phyloP scores from a whole-genome alignment of 2,797 vertebrate species.

The Anguilla marmorata region DNA sequence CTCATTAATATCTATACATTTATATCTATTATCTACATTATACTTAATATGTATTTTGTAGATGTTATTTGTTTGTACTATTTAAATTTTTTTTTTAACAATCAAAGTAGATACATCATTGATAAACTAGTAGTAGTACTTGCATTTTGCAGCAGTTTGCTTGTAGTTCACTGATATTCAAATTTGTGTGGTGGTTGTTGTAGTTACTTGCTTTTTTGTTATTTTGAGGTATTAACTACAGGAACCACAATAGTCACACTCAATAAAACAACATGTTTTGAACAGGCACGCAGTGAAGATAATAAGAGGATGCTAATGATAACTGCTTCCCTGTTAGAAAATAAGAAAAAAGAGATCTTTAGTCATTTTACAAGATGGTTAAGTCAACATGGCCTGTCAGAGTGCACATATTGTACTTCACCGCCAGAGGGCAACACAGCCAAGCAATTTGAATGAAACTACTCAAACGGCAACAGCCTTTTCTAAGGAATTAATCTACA shows the following conservation, averaged over 20 bases:
- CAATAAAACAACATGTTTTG: neutral
- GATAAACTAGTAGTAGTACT: too few relatives aligned
- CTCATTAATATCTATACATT: neutral
- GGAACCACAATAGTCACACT: neutral
- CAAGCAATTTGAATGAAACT: slow-evolving; percentile 28
- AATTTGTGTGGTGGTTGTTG: too few relatives aligned
- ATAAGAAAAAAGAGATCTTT: neutral
- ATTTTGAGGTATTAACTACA: too few relatives aligned
- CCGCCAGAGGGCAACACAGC: slow-evolving; percentile 42
- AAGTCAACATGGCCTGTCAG: neutral
- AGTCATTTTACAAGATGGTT: neutral
- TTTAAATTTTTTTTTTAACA: neutral
- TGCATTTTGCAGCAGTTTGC: too few relatives aligned
- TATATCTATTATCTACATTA: neutral
- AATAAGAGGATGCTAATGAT: neutral
- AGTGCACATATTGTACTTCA: slow-evolving; percentile 1
- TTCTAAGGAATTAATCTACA: neutral
- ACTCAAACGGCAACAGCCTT: neutral
- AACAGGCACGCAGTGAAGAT: neutral
- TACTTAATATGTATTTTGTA: neutral
- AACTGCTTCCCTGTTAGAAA: neutral
- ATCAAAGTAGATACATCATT: too few relatives aligned
- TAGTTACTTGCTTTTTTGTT: too few relatives aligned
- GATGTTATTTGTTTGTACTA: neutral
- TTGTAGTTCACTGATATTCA: too few relatives aligned